Base-by-base conservation (phyloP, 2,888 invertebrate genomes). In the Meghimatium bilineatum region DNA sequence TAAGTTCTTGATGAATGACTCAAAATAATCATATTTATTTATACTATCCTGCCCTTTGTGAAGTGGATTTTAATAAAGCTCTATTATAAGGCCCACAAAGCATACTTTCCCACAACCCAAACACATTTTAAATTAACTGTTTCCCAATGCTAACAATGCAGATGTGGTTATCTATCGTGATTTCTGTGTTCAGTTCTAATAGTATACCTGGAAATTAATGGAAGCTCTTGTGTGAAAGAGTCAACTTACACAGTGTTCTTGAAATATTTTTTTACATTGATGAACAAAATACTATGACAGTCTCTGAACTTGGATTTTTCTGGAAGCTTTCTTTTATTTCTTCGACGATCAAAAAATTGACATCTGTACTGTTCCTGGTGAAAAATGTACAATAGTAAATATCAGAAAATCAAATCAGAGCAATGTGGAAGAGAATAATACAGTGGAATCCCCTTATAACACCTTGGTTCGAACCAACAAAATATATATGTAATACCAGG, bases 351-450 rank as follows among this genome's bases (percentile, higher is more conserved):
- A 81, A 81, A 81, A 36, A 81, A 81, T 63, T 81, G 81, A 38
- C 81, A 81, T 63, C 81, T 72, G 81, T 81, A 81, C 81, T 81
- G 81, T n/a, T 63, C 81, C 81, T 81, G 66, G 34, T 23, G 29
- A 80, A 12, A 17, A 36, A 44, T 12, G 20, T 12, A 23, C 17
- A 56, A 56, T 56, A 23, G 20, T 17, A 69, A 23, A 69, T 67
- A 67, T 44, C 1, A 3, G 2, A 72, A 69, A 36, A 10, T 23
- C 60, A 60, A 60, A 60, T 5, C 60, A 5, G 17, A 17, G 17
- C 8, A 49, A 49, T 12, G 49, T 12, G 17, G 49, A 49, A 49
- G 49, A 49, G 17, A 17, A 49, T 12, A 17, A 49, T 12, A 17
- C 8, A 49, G 49, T 12, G 17, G 17, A 49, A 49, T 49, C n/a